Evolutionary conservation across 2,888 invertebrate species (phyloP), one percentile per base, ranked within the genome.

Genomic region (Branchipolynoe longqiensis): DNA sequence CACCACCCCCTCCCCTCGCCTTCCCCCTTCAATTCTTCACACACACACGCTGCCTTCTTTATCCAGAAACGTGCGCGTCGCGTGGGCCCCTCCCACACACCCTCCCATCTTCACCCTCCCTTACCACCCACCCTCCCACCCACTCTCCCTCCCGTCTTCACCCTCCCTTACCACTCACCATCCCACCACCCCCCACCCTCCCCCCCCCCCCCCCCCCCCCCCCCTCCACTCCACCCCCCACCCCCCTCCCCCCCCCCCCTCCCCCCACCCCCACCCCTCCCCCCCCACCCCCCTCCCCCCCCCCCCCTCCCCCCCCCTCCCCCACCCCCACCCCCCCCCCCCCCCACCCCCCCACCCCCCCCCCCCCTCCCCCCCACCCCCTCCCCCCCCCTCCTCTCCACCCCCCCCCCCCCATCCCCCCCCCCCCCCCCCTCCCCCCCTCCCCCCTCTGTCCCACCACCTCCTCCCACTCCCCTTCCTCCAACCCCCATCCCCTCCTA

Each of bases 321-420:
- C 48, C 8, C 8, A 8, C 48, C 48, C 48, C 48, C 8, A 8
- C 48, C 8, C 8, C 48, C 8, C 18, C 8, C 18, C 18, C 48
- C 8, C 48, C n/a, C n/a, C 8, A 8, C 18, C 48, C 8, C 8
- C n/a, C n/a, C n/a, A 48, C 8, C 48, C 48, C 48, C 8, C 18
- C 48, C 18, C 18, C 18, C 8, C 8, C 48, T 18, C 8, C 14
- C 25, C 25, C 28, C 6, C 62, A 62, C 62, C 6, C 62, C 25
- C 62, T 25, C 25, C 28, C 25, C 62, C 12, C 62, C 28, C 18
- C 62, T 3, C 28, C 62, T 31, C 1, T 12, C 28, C 62, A 62
- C 62, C n/a, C n/a, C n/a, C n/a, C n/a, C n/a, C n/a, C n/a, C n/a
- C 25, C 14, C 59, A n/a, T 31, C 62, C 56, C 56, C 62, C 56